phyloP scores from a whole-genome alignment of 2,113 vertebrate genomes.

The Thamnophis sirtalis region DNA sequence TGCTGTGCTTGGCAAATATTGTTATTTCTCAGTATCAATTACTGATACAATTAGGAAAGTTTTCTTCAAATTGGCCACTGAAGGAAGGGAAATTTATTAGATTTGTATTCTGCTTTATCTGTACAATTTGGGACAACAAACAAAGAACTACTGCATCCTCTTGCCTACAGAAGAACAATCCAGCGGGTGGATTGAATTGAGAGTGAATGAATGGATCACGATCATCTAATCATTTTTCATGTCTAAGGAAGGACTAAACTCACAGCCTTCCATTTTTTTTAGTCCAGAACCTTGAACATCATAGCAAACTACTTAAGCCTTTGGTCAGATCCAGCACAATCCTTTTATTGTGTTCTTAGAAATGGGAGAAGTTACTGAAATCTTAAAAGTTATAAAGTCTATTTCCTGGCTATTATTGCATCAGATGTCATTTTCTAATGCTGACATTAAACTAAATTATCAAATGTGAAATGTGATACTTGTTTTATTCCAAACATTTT shows the following conservation, averaged over 20 bases:
- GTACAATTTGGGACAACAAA: not conserved
- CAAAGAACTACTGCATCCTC: not conserved
- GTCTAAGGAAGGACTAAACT: not conserved
- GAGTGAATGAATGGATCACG: not conserved
- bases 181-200: not conserved
- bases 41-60: not conserved
- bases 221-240: not conserved
- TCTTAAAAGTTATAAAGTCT: not conserved
- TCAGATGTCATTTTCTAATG: not conserved
- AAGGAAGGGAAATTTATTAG: not conserved
- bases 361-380: not conserved
- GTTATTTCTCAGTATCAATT: not conserved
- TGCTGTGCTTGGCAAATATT: not conserved
- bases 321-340: not conserved
- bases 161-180: not conserved
- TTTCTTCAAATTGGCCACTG: not conserved
- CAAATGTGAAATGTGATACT: not conserved
- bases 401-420: not conserved
- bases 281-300: not conserved
- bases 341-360: not conserved
- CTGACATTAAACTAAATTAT: not conserved
- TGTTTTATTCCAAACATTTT: not conserved
- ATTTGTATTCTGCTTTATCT: not conserved
- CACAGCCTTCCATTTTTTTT: not conserved
- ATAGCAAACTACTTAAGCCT: not conserved